Evolutionary conservation across 2,888 invertebrate genomes (phyloP).

Genomic region (Chrysolina oricalcia): DNA sequence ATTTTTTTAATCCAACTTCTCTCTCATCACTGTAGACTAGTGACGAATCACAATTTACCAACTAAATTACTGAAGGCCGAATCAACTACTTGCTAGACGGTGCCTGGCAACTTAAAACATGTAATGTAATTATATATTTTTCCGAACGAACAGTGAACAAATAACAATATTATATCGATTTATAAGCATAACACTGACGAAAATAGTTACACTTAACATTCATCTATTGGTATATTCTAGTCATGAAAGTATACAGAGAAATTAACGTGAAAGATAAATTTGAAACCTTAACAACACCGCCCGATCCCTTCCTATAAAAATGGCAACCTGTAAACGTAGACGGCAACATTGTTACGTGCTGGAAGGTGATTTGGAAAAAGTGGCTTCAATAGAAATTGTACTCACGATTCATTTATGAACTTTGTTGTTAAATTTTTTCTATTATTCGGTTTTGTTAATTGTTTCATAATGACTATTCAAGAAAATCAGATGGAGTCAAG

Average conservation of each 20-base stretch:
- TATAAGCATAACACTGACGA: conserved; percentile 25
- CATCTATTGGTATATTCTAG: conserved; percentile 16
- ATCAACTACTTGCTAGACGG: conserved; percentile 68
- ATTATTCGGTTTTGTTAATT: no score
- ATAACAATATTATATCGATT: conserved; percentile 45
- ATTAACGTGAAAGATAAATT: conserved; percentile 10
- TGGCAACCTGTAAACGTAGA: conserved; percentile 4
- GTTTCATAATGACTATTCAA: no score
- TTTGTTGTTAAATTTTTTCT: background rate
- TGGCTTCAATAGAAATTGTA: background rate
- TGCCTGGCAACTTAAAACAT: conserved; percentile 51
- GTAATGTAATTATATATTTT: conserved; percentile 29
- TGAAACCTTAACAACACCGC: conserved; percentile 31
- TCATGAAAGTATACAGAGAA: conserved; percentile 9
- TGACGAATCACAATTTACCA: conserved; percentile 24
- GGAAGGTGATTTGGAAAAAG: background rate
- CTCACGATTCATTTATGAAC: background rate
- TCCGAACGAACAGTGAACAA: conserved; percentile 42
- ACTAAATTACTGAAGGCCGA: conserved; percentile 63
- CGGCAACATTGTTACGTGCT: background rate
- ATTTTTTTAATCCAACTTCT: background rate
- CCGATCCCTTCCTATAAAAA: conserved; percentile 9
- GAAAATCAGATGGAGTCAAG: no score
- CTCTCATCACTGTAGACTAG: conserved; percentile 29
- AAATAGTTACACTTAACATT: conserved; percentile 27